Conservation (phyloP, 2,888 invertebrate genomes). For the Clivina fossor region DNA sequence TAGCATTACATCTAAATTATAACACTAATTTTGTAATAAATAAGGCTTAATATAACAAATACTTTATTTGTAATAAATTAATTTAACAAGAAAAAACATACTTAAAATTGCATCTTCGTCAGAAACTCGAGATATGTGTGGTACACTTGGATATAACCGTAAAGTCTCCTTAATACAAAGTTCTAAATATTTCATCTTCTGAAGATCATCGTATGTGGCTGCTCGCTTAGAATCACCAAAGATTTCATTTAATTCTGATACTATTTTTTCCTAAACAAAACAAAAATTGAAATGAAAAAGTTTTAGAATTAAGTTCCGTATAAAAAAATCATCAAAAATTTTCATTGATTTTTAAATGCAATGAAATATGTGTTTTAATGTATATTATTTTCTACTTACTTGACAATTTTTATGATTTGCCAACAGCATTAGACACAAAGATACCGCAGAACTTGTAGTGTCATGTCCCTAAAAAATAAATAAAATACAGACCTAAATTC, state of each 20-base stretch:
- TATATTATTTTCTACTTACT: constrained; percentile 6
- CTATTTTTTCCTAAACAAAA: constrained; percentile 2
- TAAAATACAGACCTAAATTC: no score
- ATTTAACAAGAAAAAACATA: no score
- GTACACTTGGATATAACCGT: constrained; percentile 67
- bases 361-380: no score
- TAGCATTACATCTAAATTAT: no score
- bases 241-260: constrained; percentile 48
- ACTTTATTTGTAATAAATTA: no score
- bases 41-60: neutral
- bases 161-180: constrained; percentile 67
- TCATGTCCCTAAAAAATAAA: constrained; percentile 54
- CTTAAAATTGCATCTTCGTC: constrained; percentile 51
- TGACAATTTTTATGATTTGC: constrained; percentile 54
- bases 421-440: constrained; percentile 52
- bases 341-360: no score
- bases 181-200: constrained; percentile 65
- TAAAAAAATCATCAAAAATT: no score
- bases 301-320: no score
- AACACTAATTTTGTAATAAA: neutral
- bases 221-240: constrained; percentile 54
- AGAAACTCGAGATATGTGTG: constrained; percentile 60
- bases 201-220: constrained; percentile 59
- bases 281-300: no score
- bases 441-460: constrained; percentile 52